Evolutionary conservation across 1,140 invertebrate genomes (phyloP), one percentile per base, ranked within the genome.

Genomic region (Sogatella furcifera): DNA sequence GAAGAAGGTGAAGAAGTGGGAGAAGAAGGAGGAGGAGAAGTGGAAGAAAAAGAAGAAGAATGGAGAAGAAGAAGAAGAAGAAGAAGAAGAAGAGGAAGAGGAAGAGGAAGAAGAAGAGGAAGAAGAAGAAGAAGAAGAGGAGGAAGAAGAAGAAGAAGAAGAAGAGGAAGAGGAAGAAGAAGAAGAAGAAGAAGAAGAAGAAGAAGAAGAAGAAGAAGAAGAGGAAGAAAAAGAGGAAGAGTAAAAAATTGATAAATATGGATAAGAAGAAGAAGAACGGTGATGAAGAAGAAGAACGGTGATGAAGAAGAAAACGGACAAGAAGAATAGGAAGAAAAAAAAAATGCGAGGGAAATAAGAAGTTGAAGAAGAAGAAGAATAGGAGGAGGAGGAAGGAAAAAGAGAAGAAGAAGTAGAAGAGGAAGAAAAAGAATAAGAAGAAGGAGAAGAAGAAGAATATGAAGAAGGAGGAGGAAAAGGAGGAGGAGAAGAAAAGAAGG

Each of bases 101-200:
- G 58, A 52, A 19, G 53, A 38, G 38, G 44, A 53, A 19, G 53
- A 52, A 38, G 58, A 52, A 38, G 31, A 28, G 21, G 49, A 52
- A 14, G 41, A 38, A 59, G 57, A 59, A 38, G 41, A 38, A 41
- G 52, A 53, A 9, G 53, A 52, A 38, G 49, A 60, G 46, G 53
- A 52, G 19, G 52, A 46, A 8, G 38, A 38, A 53, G 49, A 53
- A 38, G 28, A 38, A 53, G 24, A 60, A 43, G 53, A 52, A 60
- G 46, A 60, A 43, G 53, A 38, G 41, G 44, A 52, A 52, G 53
- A 52, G 28, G 58, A 60, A 34, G 53, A 38, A 41, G 52, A 54
- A 43, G 53, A 52, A 31, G 58, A 31, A 52, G 28, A 52, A 28
- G 49, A 53, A 19, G 53, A 28, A 52, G 58, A 41, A 28, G 42